Evolutionary conservation across 2,113 vertebrate genomes (phyloP), one percentile per base, ranked within the genome.

Genomic region (Edolisoma coerulescens): DNA sequence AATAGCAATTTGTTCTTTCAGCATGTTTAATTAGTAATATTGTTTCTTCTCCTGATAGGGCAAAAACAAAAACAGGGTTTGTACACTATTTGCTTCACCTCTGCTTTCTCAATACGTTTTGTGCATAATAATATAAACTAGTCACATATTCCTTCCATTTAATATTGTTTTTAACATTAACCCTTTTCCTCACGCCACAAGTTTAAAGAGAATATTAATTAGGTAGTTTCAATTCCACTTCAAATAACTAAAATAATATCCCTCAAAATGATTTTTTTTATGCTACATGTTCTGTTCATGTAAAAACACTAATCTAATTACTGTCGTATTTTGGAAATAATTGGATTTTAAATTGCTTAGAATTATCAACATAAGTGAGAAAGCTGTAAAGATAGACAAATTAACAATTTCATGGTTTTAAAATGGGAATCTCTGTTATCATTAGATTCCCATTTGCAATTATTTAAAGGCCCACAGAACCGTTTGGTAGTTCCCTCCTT

Each of bases 351-450:
- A 97, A 97, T 97, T 97, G 94, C 96, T 93, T 81, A 83, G 76
- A 97, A 97, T 97, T 98, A 98, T 97, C 96, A 98, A 97, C 95
- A 22, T 96, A 97, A 97, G 95, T 87, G 97, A 97, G 94, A 95
- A 94, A 95, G 96, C 90, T 94, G 91, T 95, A 96, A 95, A 97
- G 98, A 98, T 95, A 97, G 97, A 97, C 96, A 97, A 98, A 98
- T 98, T 97, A 97, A 98, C 96, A 97, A 97, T 97, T 97, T 97
- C 96, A 97, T 95, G 96, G 87, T 95, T 97, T 97, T 97, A 97
- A 98, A 94, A 93, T 44, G 89, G 76, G 93, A 91, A 87, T 82
- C 52, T 89, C 81, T 82, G 59, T 84, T 94, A 96, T 94, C 85
- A 4, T 96, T 87, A 96, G 79, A 94, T 79, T 83, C 68, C 86